Percentiles rank a stretch among this genome's conserved stretches.
These are phyloP conservation scores for Ichneumoninae sp. DNA, from an alignment of 2,888 invertebrate species.

Conservation along the genomic window DNA sequence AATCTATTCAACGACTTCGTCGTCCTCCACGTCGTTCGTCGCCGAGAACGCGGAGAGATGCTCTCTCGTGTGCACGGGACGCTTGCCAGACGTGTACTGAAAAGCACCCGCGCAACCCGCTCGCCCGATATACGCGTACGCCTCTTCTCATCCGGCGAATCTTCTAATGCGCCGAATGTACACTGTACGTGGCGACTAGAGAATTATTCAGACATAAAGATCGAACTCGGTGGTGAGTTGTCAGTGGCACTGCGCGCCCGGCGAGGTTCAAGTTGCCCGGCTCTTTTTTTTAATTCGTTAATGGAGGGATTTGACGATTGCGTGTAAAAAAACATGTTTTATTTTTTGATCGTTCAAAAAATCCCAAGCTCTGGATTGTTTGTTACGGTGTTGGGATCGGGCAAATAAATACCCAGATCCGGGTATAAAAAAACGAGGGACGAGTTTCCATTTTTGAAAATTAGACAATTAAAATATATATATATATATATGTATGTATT, in stretches of 20 bases:
- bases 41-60: conserved; percentile 21
- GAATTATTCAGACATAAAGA: conserved; percentile 8
- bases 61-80: conserved; percentile 27
- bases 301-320: too few species aligned
- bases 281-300: not conserved
- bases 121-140: not conserved
- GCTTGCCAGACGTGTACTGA: conserved; percentile 49
- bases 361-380: not conserved
- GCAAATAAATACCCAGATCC: not conserved
- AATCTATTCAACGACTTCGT: conserved; percentile 62
- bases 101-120: conserved; percentile 25
- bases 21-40: conserved; percentile 21
- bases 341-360: not conserved
- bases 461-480: not conserved
- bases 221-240: not conserved
- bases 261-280: not conserved
- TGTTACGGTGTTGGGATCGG: not conserved
- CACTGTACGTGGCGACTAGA: not conserved
- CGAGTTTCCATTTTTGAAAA: not conserved
- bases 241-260: not conserved
- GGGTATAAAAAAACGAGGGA: too few species aligned
- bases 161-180: not conserved
- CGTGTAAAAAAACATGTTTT: too few species aligned
- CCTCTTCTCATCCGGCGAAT: conserved; percentile 30
- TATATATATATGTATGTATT: not conserved